Evolutionary conservation across 2,888 invertebrate species (phyloP).

Genomic region (Sarcophaga rosellei): DNA sequence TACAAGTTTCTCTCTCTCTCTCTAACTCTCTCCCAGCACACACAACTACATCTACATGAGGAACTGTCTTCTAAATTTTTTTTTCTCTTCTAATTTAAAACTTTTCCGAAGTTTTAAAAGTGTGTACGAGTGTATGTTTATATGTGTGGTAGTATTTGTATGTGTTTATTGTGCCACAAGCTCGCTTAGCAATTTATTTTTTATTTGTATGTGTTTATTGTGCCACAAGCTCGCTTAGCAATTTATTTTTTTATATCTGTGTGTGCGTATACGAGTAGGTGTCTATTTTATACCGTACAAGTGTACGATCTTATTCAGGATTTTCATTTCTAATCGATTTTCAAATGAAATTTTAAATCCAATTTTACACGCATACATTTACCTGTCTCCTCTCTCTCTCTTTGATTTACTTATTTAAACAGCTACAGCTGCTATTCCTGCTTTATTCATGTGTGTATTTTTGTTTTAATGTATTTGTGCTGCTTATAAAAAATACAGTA

Average conservation of each 20-base stretch:
- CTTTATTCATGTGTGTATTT: background rate
- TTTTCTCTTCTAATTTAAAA: too few species aligned
- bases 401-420: too few species aligned
- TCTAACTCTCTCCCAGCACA: too few species aligned
- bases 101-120: too few species aligned
- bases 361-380: slow-evolving; percentile 9
- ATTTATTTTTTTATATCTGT: background rate
- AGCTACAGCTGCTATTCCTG: background rate
- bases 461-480: too few species aligned
- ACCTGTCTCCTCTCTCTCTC: background rate
- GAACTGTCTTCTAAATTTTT: too few species aligned
- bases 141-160: background rate
- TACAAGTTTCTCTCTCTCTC: too few species aligned
- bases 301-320: slow-evolving; percentile 16
- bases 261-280: background rate
- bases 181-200: background rate
- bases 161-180: slow-evolving; percentile 14
- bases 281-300: background rate
- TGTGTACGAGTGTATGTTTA: background rate
- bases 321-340: slow-evolving; percentile 53
- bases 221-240: background rate
- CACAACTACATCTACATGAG: too few species aligned
- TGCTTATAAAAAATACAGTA: too few species aligned
- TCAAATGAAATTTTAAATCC: slow-evolving; percentile 56
- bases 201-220: slow-evolving; percentile 10